phyloP scores from a whole-genome alignment of 2,888 invertebrate species.

The Steinernema carpocapsae region DNA sequence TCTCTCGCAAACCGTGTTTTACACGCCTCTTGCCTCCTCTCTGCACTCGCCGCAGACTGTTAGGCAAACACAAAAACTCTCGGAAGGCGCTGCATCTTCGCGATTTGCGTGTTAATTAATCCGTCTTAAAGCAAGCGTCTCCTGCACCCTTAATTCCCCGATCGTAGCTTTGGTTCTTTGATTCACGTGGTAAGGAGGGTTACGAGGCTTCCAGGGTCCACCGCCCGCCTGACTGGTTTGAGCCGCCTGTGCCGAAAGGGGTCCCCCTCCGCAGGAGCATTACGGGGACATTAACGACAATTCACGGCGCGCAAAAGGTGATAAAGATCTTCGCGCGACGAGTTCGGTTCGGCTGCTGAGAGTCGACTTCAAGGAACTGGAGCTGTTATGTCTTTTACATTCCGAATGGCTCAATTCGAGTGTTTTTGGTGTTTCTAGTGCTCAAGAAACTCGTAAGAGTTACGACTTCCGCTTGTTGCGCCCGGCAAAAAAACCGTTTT shows the following conservation, averaged over 20 bases:
- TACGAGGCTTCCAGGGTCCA: too few species aligned
- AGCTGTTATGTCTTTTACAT: not conserved
- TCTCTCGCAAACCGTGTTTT: not conserved
- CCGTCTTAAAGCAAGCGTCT: slow-evolving; percentile 25
- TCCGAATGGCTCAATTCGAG: not conserved
- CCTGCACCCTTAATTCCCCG: not conserved
- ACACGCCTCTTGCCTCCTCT: slow-evolving; percentile 11
- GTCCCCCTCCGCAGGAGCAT: not conserved
- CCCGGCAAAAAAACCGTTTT: too few species aligned
- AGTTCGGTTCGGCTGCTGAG: slow-evolving; percentile 4
- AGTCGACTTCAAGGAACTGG: not conserved
- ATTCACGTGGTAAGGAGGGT: too few species aligned
- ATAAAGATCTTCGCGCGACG: slow-evolving; percentile 30
- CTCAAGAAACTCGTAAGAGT: not conserved
- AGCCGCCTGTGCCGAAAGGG: slow-evolving; percentile 23
- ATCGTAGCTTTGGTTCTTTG: too few species aligned
- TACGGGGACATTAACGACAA: slow-evolving; percentile 17
- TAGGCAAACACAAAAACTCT: slow-evolving; percentile 29
- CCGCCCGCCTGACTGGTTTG: slow-evolving; percentile 3
- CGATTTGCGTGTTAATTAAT: slow-evolving; percentile 27
- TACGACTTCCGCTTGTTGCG: too few species aligned
- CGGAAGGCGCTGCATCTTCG: not conserved
- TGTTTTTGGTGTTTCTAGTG: not conserved
- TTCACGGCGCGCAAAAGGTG: slow-evolving; percentile 9
- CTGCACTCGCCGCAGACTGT: slow-evolving; percentile 6